These are phyloP conservation scores for Chelonus insularis DNA, from an alignment of 1,140 invertebrate species.

Conservation along the genomic window DNA sequence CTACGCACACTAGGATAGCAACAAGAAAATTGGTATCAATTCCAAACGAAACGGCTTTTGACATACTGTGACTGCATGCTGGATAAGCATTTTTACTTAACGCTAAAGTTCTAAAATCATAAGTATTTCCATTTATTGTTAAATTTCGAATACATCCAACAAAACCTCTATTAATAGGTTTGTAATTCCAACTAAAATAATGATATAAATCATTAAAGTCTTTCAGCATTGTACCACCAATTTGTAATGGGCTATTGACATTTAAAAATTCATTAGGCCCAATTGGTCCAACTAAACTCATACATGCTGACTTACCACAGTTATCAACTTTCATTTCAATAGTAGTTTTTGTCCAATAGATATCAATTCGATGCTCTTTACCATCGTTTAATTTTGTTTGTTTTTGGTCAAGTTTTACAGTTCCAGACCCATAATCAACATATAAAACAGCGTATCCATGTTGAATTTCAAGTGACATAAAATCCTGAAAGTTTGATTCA, in stretches of 20 bases:
- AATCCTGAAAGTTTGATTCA: slow-evolving; percentile 75
- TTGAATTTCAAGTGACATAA: slow-evolving; percentile 86
- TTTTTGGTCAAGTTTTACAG: slow-evolving; percentile 70
- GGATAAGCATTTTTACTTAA: slow-evolving; percentile 69
- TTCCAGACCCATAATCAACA: slow-evolving; percentile 89
- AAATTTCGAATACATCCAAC: slow-evolving; percentile 85
- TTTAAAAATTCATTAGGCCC: slow-evolving; percentile 80
- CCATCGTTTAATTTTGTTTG: slow-evolving; percentile 77
- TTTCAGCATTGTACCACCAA: slow-evolving; percentile 73
- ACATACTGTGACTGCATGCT: slow-evolving; percentile 70
- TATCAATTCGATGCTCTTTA: slow-evolving; percentile 79
- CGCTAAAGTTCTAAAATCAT: slow-evolving; percentile 76
- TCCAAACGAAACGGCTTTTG: slow-evolving; percentile 75
- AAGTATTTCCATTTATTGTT: slow-evolving; percentile 77
- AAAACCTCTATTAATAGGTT: slow-evolving; percentile 71
- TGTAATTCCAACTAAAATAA: slow-evolving; percentile 67
- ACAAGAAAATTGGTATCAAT: slow-evolving; percentile 83
- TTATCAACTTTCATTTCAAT: slow-evolving; percentile 79
- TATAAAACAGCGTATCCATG: slow-evolving; percentile 82
- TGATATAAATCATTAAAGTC: slow-evolving; percentile 65
- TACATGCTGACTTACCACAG: slow-evolving; percentile 72
- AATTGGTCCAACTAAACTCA: slow-evolving; percentile 69
- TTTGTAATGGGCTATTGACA: slow-evolving; percentile 84
- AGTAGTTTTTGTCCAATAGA: slow-evolving; percentile 70
- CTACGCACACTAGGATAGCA: slow-evolving; percentile 79